Evolutionary conservation across 2,113 vertebrate genomes (phyloP), one percentile per base, ranked within the genome.

Genomic region (Trinectes maculatus): DNA sequence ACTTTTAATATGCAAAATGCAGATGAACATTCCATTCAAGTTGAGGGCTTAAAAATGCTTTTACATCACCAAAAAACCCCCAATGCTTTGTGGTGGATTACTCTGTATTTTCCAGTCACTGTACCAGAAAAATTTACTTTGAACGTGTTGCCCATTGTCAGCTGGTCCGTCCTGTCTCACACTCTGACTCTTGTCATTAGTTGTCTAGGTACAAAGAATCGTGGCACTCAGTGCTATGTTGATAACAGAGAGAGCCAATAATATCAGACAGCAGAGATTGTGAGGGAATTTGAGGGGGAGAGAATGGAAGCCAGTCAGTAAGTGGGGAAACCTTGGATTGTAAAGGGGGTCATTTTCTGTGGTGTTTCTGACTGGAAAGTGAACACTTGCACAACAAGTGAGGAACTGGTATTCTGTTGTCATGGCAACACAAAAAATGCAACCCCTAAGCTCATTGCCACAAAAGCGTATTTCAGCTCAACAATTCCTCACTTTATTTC

Each of bases 1-100:
- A 40, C 56, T 84, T 86, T 87, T 76, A 86, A 87, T 89, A 86
- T 82, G 81, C 74, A 76, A 80, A 87, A 83, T 81, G 74, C 48
- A 75, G 78, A 87, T 84, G 42, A 80, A 71, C 40, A 64, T 80
- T 89, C n/a, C n/a, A n/a, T 84, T 85, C 65, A 68, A 83, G 64
- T 76, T 68, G 60, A 88, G 43, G 47, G 77, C 78, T 80, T 79
- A 84, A 51, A 79, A 78, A 87, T 46, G 63, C 71, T 83, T 80
- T 88, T 72, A 79, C 58, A 78, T 86, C 66, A 80, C 36, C 37
- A 68, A n/a, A n/a, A n/a, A n/a, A n/a, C n/a, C n/a, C n/a, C n/a
- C n/a, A n/a, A n/a, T n/a, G n/a, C n/a, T n/a, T n/a, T n/a, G n/a
- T n/a, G n/a, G n/a, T n/a, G n/a, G 24, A 55, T 49, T 42, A 21